Evolutionary conservation across 2,888 invertebrate genomes (phyloP), one percentile per base, ranked within the genome.

Genomic region (Heterodera filipjevi): DNA sequence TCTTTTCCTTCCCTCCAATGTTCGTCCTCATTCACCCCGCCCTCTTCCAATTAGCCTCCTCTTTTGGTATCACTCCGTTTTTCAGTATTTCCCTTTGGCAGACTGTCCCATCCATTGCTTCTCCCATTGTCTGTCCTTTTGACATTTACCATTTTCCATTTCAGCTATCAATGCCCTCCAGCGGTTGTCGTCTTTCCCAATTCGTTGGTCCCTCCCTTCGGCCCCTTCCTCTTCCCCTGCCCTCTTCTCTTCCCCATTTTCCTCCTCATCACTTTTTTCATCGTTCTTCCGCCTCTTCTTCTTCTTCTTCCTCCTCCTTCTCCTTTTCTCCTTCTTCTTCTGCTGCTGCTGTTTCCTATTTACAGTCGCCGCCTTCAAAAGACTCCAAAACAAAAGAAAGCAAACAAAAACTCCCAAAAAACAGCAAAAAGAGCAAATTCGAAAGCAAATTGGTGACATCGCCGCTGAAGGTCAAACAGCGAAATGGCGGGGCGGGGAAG

Each of bases 401-500:
- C 32, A 68, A 68, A 35, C 8, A 30, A 68, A 32, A 68, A 59
- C n/a, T 5, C 5, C 22, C 12, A 8, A 68, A 68, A 68, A 68
- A 35, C 22, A 33, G 33, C 68, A 68, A 68, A 33, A 68, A 68
- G 35, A 12, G 16, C 33, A 0, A 22, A 16, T 68, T 68, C 33
- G 32, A 5, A 22, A 3, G 68, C 30, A 59, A 59, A 59, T n/a
- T 59, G 27, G 8, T 27, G 59, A 10, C 59, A n/a, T 59, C 59
- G 59, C 59, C 59, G 27, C 27, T 12, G n/a, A 59, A 59, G 59
- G 8, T n/a, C 59, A 59, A 27, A 59, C 59, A 59, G 27, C 59
- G 59, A 59, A 27, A 27, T 59, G 27, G 59, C 59, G 59, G 59
- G n/a, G n/a, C 59, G 46, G 75, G 75, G 22, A n/a, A 64, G 16